Conservation (phyloP, 2,888 invertebrate genomes). For the Pandemis heparana region DNA sequence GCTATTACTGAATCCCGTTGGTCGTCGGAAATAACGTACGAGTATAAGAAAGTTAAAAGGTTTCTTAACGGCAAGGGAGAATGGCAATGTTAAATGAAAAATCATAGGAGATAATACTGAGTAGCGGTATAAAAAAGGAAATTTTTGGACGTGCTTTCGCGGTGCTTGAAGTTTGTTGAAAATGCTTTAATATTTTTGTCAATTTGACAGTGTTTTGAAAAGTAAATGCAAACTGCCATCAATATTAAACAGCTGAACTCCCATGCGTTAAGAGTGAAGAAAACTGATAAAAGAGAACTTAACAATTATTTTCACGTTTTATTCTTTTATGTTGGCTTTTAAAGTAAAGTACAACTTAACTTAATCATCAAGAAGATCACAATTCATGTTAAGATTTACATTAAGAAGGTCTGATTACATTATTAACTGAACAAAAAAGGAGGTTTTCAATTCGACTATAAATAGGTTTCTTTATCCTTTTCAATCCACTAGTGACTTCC, state of each 20-base stretch:
- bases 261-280: no score
- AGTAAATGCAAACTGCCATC: no score
- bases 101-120: not conserved
- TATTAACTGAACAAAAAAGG: no score
- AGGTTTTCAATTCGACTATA: no score
- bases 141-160: not conserved
- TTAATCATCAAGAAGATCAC: no score
- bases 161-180: not conserved
- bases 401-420: no score
- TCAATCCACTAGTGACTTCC: not conserved
- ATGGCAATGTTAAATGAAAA: not conserved
- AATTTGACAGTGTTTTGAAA: not conserved
- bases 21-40: not conserved
- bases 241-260: no score
- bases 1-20: constrained; percentile 19
- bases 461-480: not conserved
- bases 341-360: no score
- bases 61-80: not conserved
- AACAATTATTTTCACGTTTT: no score
- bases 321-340: no score
- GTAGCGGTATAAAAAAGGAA: not conserved
- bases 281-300: no score
- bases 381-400: no score
- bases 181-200: not conserved
- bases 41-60: not conserved